phyloP scores from a whole-genome alignment of 1,140 invertebrate genomes.

The Maniola jurtina region DNA sequence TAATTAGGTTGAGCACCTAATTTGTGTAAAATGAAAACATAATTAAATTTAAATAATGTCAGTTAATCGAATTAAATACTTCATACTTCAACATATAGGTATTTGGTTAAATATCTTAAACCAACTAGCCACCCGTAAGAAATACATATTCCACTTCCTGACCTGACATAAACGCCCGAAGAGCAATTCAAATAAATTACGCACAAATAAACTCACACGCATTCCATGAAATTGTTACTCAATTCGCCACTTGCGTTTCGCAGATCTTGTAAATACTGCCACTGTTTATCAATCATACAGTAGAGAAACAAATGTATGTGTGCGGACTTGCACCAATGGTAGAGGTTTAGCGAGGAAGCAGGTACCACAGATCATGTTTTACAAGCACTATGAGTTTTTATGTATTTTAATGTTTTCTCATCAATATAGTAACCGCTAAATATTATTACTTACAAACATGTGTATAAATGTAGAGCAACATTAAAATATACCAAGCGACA shows the following conservation, averaged over 20 bases:
- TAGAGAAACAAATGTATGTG: background rate
- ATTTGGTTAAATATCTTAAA: background rate
- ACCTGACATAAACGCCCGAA: slow-evolving; percentile 6
- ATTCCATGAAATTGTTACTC: slow-evolving; percentile 40
- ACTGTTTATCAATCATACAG: background rate
- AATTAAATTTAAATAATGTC: too few species aligned
- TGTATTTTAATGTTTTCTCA: too few species aligned
- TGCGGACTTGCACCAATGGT: too few species aligned
- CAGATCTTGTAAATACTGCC: background rate
- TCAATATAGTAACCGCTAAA: too few species aligned
- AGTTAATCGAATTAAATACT: background rate
- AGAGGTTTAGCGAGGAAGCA: too few species aligned
- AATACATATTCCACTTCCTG: background rate
- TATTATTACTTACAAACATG: too few species aligned
- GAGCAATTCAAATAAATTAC: slow-evolving; percentile 23
- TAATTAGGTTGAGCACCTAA: too few species aligned
- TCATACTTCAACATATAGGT: background rate
- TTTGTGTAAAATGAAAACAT: too few species aligned
- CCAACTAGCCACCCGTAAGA: slow-evolving; percentile 5
- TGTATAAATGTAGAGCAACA: too few species aligned
- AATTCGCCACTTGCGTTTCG: slow-evolving; percentile 32
- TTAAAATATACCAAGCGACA: too few species aligned
- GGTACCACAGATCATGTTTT: too few species aligned
- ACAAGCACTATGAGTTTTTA: too few species aligned
- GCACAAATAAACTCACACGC: slow-evolving; percentile 21